phyloP scores from a whole-genome alignment of 2,113 vertebrate species.

The Toxotes jaculatrix region DNA sequence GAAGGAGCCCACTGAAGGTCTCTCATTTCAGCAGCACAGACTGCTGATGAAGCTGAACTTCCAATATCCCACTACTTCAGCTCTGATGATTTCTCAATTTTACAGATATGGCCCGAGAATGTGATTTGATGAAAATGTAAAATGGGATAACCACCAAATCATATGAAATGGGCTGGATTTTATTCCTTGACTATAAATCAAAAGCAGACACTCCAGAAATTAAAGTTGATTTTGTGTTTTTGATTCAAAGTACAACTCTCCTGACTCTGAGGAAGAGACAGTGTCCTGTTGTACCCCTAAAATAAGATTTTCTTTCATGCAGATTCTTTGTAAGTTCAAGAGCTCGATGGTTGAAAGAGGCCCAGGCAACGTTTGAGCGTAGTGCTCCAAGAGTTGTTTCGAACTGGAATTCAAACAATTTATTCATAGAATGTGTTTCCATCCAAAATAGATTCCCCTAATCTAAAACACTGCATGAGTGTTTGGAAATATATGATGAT shows the following conservation, averaged over 20 bases:
- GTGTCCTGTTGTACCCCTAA: conserved; percentile 24
- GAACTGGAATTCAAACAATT: conserved; percentile 69
- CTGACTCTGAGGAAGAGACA: conserved; percentile 29
- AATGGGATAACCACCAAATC: conserved; percentile 81
- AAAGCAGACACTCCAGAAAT: conserved; percentile 72
- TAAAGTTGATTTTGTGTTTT: conserved; percentile 71
- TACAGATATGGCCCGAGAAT: conserved; percentile 82
- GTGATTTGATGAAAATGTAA: conserved; percentile 83
- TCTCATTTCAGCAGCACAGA: conserved; percentile 81
- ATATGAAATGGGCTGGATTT: conserved; percentile 75
- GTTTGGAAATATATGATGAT: conserved; percentile 81
- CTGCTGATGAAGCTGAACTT: conserved; percentile 85
- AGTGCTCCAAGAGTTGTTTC: conserved; percentile 30
- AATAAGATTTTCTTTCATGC: conserved; percentile 47
- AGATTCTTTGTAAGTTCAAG: conserved; percentile 40
- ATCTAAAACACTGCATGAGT: conserved; percentile 75
- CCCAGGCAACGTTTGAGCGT: conserved; percentile 31
- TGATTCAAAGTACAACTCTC: conserved; percentile 61
- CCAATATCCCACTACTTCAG: conserved; percentile 81
- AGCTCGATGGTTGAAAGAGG: conserved; percentile 33
- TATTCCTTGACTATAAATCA: conserved; percentile 80
- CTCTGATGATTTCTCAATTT: conserved; percentile 84
- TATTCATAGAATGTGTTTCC: conserved; percentile 78
- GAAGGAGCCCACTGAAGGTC: conserved; percentile 71
- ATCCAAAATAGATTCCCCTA: conserved; percentile 79